phyloP scores from a whole-genome alignment of 2,888 invertebrate genomes.

The Cryptus armator region DNA sequence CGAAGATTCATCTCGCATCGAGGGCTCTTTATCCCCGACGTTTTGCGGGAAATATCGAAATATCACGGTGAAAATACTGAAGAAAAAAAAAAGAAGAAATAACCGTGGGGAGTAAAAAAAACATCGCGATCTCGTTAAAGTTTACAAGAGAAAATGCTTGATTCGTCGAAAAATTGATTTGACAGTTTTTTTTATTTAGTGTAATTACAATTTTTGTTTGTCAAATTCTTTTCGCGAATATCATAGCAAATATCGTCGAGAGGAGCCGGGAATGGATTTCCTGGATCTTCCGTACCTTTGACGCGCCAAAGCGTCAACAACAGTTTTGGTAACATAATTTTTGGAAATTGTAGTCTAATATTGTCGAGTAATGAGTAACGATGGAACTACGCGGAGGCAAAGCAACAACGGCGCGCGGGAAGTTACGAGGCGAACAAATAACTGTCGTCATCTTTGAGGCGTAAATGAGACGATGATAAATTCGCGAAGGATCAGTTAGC shows the following conservation, averaged over 20 bases:
- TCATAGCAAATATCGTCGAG: neutral
- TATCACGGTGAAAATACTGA: too few relatives aligned
- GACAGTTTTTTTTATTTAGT: too few relatives aligned
- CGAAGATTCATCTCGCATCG: constrained; percentile 44
- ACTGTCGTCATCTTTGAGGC: constrained; percentile 14
- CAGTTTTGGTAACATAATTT: too few relatives aligned
- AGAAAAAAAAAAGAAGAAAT: too few relatives aligned
- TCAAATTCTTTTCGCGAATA: neutral
- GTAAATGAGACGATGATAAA: constrained; percentile 55
- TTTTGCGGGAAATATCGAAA: neutral
- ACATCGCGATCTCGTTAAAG: too few relatives aligned
- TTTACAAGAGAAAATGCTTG: too few relatives aligned
- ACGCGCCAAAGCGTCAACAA: neutral
- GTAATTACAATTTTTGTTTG: neutral
- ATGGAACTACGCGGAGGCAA: constrained; percentile 42
- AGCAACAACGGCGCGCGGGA: neutral
- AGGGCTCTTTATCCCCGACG: neutral
- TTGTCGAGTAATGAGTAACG: neutral
- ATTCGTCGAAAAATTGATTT: too few relatives aligned
- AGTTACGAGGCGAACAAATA: neutral
- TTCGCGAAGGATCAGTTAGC: constrained; percentile 56
- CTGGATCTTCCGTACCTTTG: neutral
- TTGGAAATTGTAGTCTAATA: too few relatives aligned
- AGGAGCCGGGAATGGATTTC: neutral
- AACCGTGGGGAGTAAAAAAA: too few relatives aligned